These are phyloP conservation scores for Chaitophorus viminalis DNA, from an alignment of 2,888 invertebrate genomes.

Conservation along the genomic window DNA sequence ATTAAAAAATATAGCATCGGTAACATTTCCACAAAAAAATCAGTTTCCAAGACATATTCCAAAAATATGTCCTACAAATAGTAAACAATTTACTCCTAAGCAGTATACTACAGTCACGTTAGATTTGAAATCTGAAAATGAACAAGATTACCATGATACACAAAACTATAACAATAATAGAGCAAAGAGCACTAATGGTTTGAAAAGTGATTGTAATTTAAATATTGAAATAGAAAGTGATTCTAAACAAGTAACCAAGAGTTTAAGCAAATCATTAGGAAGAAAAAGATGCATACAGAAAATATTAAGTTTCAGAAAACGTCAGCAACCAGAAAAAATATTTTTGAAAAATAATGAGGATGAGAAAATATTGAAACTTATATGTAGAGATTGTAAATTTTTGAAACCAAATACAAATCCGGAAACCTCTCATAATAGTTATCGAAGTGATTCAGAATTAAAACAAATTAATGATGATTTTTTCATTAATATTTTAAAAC, in stretches of 20 bases:
- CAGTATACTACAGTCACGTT: background rate
- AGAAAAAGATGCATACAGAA: constrained; percentile 27
- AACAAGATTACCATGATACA: background rate
- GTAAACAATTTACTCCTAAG: background rate
- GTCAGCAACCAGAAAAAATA: background rate
- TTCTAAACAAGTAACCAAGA: constrained; percentile 26
- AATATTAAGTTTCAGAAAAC: background rate
- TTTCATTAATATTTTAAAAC: constrained; percentile 29
- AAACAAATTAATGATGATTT: constrained; percentile 22
- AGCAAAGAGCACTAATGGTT: background rate
- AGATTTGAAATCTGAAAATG: background rate
- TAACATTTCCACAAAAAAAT: background rate
- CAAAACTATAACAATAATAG: background rate
- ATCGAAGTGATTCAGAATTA: background rate
- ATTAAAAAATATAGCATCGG: background rate
- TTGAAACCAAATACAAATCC: background rate
- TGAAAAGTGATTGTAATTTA: background rate
- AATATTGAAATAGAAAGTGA: constrained; percentile 9
- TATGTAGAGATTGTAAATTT: constrained; percentile 1
- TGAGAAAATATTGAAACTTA: background rate
- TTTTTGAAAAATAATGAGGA: background rate
- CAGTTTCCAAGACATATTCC: constrained; percentile 2
- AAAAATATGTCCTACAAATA: background rate
- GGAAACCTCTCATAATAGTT: background rate
- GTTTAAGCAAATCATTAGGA: constrained; percentile 20